These are phyloP conservation scores for Bagarius yarrelli DNA, from an alignment of 2,113 vertebrate genomes.

Conservation along the genomic window DNA sequence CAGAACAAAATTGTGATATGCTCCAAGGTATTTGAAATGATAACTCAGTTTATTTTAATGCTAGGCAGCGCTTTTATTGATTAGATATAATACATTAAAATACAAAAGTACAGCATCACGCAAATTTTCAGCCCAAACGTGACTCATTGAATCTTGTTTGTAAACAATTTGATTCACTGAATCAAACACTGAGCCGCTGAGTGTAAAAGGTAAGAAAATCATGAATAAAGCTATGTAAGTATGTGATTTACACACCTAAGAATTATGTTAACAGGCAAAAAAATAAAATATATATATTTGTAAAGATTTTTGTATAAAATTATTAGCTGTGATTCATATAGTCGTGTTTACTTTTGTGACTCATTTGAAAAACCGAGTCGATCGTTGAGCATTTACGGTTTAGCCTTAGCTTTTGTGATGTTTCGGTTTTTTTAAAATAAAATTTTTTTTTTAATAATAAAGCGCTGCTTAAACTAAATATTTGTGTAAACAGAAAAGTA, in stretches of 20 bases:
- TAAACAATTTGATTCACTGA: neutral
- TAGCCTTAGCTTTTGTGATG: no score
- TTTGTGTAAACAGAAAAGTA: neutral
- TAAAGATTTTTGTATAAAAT: neutral
- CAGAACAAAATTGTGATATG: neutral
- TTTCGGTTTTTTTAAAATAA: no score
- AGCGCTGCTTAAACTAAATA: no score
- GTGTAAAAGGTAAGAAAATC: neutral
- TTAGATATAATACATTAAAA: constrained; percentile 6
- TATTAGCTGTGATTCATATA: neutral
- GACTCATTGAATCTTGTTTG: neutral
- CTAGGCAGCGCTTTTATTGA: neutral
- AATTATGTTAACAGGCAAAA: neutral
- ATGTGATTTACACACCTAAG: neutral
- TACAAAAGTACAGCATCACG: neutral
- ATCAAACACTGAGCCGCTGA: neutral
- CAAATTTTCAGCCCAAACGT: neutral
- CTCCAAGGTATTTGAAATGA: neutral
- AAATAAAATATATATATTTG: neutral
- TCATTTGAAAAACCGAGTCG: no score
- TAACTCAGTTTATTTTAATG: neutral
- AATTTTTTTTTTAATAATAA: no score
- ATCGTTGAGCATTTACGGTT: no score
- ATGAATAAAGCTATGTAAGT: neutral
- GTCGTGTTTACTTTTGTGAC: neutral